Evolutionary conservation across 2,113 vertebrate genomes (phyloP), one percentile per base, ranked within the genome.

Genomic region (Saimiri boliviensis): DNA sequence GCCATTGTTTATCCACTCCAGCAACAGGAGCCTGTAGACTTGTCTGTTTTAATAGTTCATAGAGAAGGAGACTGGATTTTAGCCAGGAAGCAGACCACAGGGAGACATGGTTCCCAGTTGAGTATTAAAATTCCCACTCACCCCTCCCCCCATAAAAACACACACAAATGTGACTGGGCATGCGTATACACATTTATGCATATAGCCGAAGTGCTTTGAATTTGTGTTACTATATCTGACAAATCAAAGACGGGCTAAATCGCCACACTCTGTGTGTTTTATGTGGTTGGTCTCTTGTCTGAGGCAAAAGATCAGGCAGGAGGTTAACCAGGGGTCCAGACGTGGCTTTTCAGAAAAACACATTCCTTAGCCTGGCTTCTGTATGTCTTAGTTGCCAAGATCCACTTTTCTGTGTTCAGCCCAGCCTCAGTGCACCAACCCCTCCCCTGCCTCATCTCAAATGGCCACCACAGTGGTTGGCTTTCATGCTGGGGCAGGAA

Each of bases 281-380:
- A 68, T 79, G 0, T 94, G 86, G 91, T 54, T 98, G 96, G 81
- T 89, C 89, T 97, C 97, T 96, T 96, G 63, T 97, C 74, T 94
- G 52, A 98, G 97, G 97, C 95, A 98, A 94, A 95, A 98, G 90
- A 98, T 97, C 95, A 98, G 89, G 94, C 98, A 98, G 96, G 94
- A 98, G 98, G 92, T 98, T 97, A 98, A 98, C 94, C 96, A 98
- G 89, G 87, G 92, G 95, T 95, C 96, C 96, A 98, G 97, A 98
- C 98, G 97, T 97, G 96, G 84, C 93, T 97, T 96, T 98, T 96
- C 97, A 97, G 97, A 98, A 98, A 97, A 96, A 91, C 63, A 98
- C 85, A 66, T 97, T 97, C 92, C 89, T 96, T 93, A 97, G 77
- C 92, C 97, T 97, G 94, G 95, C 97, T 98, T 98, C 97, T 97